These are phyloP conservation scores for Ceyx erithaca DNA, from an alignment of 2,797 vertebrate genomes.

Conservation along the genomic window DNA sequence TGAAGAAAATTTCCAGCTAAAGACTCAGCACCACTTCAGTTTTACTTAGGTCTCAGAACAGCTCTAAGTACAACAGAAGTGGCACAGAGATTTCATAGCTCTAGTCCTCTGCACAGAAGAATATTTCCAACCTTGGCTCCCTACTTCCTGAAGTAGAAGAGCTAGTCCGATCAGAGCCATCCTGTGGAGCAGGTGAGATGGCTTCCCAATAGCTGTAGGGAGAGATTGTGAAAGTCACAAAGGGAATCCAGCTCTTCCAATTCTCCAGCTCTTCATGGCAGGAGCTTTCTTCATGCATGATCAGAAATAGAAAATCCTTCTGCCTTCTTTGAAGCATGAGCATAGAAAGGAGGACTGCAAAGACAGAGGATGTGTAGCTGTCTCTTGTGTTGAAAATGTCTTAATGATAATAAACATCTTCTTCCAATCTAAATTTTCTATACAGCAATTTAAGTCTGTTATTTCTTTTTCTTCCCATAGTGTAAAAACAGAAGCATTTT, in stretches of 20 bases:
- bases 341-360: not conserved
- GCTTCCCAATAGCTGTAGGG: not conserved
- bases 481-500: not conserved
- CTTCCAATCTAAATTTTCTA: not conserved
- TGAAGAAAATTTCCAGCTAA: conserved; percentile 54
- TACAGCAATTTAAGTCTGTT: not conserved
- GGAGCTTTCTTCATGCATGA: not conserved
- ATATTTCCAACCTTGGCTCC: not conserved
- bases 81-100: not conserved
- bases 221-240: not conserved
- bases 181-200: not conserved
- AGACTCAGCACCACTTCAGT: conserved; percentile 42
- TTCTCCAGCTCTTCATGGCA: not conserved
- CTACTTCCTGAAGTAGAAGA: not conserved
- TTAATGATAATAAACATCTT: not conserved
- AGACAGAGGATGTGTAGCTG: not conserved
- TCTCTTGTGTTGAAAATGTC: not conserved
- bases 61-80: not conserved
- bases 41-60: conserved; percentile 45
- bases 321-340: not conserved
- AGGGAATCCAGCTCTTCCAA: not conserved
- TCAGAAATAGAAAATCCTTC: not conserved
- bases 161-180: not conserved
- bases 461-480: not conserved
- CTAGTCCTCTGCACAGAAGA: not conserved